A percentile compares a stretch with the other conserved stretches of the same genome.
Conservation (phyloP, 2,113 vertebrate species). For the Heptranchias perlo region DNA sequence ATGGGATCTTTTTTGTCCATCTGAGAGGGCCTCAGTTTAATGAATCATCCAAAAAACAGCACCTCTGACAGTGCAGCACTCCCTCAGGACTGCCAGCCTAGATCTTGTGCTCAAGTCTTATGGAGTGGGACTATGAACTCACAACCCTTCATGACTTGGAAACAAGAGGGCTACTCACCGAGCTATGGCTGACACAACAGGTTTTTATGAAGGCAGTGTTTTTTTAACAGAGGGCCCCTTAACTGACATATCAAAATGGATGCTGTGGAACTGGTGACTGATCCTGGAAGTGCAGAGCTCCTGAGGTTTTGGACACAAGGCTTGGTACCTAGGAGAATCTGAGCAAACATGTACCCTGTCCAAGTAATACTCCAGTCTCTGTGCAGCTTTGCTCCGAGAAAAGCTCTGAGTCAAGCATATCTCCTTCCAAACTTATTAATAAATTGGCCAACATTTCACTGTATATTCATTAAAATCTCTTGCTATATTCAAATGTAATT, state of each 20-base stretch:
- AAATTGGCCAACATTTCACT: neutral
- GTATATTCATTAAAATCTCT: neutral
- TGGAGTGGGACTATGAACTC: too few species aligned
- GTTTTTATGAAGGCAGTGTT: neutral
- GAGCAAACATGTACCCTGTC: neutral
- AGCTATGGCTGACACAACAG: too few species aligned
- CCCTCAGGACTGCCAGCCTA: too few species aligned
- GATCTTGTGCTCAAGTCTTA: too few species aligned
- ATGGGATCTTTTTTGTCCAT: neutral
- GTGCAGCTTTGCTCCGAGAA: neutral
- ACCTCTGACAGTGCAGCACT: too few species aligned
- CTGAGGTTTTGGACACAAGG: neutral
- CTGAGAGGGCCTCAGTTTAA: neutral
- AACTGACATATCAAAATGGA: neutral
- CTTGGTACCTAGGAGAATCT: neutral
- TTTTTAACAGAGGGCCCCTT: neutral
- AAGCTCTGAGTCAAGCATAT: neutral
- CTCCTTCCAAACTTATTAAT: neutral
- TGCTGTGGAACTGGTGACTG: neutral
- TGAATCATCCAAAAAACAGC: neutral
- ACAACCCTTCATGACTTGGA: too few species aligned
- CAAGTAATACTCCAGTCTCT: neutral
- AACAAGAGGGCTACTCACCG: too few species aligned
- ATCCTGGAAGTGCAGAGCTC: neutral
- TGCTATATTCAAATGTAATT: neutral